These are phyloP conservation scores for Pangasius sanitwongsei DNA, from an alignment of 2,797 vertebrate species.

Conservation along the genomic window DNA sequence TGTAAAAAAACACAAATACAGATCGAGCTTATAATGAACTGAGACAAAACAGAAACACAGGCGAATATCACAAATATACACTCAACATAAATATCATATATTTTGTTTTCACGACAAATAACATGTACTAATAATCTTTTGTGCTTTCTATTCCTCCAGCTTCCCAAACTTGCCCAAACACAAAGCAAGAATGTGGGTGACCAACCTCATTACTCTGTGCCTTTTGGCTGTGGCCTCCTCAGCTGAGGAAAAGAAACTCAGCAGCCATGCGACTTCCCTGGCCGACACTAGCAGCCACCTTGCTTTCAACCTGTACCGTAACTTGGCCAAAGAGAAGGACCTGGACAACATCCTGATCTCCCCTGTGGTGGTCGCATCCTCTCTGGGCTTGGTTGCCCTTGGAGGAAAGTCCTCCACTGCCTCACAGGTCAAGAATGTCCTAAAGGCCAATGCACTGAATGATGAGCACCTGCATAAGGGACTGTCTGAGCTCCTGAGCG, in stretches of 20 bases:
- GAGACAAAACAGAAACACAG: slow-evolving; percentile 11
- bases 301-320: slow-evolving; percentile 94
- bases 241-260: slow-evolving; percentile 79
- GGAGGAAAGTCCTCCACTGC: slow-evolving; percentile 86
- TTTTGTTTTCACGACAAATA: slow-evolving; percentile 9
- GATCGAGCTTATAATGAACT: not conserved
- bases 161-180: slow-evolving; percentile 49
- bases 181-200: slow-evolving; percentile 83
- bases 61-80: slow-evolving; percentile 1
- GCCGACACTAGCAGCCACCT: slow-evolving; percentile 88
- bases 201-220: slow-evolving; percentile 69
- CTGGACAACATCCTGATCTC: slow-evolving; percentile 95
- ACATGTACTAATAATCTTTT: not conserved
- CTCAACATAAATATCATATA: slow-evolving; percentile 3
- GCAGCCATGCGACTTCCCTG: slow-evolving; percentile 80
- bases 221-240: slow-evolving; percentile 71
- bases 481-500: slow-evolving; percentile 86
- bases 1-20: not conserved
- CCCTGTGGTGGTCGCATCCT: slow-evolving; percentile 93
- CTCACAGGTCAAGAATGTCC: slow-evolving; percentile 89
- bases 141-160: slow-evolving; percentile 65
- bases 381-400: slow-evolving; percentile 88
- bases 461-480: slow-evolving; percentile 88
- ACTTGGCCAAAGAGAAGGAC: slow-evolving; percentile 88
- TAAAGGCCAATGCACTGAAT: slow-evolving; percentile 84